Base-by-base conservation (phyloP, 2,888 invertebrate species). In the Stenotaenia linearis region DNA sequence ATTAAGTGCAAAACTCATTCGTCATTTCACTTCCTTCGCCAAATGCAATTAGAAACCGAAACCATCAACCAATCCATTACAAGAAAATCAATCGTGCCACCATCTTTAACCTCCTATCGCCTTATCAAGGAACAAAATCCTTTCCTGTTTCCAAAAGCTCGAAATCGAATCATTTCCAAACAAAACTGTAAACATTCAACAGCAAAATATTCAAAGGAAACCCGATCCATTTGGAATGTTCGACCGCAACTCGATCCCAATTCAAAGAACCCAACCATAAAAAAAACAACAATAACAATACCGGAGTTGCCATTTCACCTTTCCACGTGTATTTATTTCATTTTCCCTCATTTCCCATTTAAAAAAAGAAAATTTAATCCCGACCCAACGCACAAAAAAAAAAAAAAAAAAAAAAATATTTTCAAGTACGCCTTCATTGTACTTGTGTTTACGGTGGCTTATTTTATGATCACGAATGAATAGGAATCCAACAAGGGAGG, bases 381-480 rank as follows among this genome's bases (percentile, higher is more conserved):
- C 56, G 7, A 3, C 21, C 23, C 56, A 21, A n/a, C n/a, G n/a
- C n/a, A n/a, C n/a, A n/a, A n/a, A n/a, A n/a, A n/a, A n/a, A n/a
- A n/a, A n/a, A n/a, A n/a, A n/a, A n/a, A 21, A 45, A 23, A 56
- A 56, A 56, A 56, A 56, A 56, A 56, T 56, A 56, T 56, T 56
- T 56, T 56, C 56, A 56, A 56, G 56, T 56, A 56, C 23, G 56
- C 56, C 23, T 56, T 56, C 56, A 56, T 56, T 56, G 56, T 56
- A 56, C 56, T 23, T 56, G 21, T 56, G 56, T 56, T 56, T 56
- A 56, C 56, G 56, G 56, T 56, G 56, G 56, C 56, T 56, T 56
- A 56, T 56, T 56, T 56, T 56, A 56, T 56, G 56, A 56, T 56
- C 56, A 56, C 56, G 56, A 56, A 56, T 56, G 56, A 56, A 56